Percentiles rank a stretch among this genome's conserved stretches.
Evolutionary conservation across 2,888 invertebrate genomes (phyloP).

Genomic region (Bombyx huttoni): DNA sequence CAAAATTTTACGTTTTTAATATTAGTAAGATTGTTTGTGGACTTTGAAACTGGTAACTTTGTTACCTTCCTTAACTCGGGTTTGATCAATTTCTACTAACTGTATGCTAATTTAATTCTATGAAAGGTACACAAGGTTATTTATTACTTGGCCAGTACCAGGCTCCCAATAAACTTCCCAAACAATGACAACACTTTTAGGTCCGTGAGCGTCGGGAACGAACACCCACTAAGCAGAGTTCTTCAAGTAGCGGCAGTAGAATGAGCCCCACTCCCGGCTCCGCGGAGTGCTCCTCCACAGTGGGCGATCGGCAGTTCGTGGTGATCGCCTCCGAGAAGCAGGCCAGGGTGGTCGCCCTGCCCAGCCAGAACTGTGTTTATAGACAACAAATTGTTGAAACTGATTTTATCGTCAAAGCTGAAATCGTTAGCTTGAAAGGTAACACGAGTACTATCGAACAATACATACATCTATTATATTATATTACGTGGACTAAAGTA

Average conservation of each 20-base stretch:
- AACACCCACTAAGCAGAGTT: conserved; percentile 76
- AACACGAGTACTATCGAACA: neutral
- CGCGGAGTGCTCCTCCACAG: conserved; percentile 30
- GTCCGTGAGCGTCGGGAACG: conserved; percentile 56
- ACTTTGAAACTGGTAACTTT: too few species aligned
- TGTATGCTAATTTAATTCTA: too few species aligned
- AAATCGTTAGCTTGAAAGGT: conserved; percentile 94
- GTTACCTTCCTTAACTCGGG: too few species aligned
- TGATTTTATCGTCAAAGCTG: conserved; percentile 94
- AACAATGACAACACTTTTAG: conserved; percentile 13
- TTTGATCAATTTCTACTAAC: too few species aligned
- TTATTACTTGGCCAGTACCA: too few species aligned
- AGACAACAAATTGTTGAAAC: conserved; percentile 93
- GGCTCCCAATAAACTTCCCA: too few species aligned
- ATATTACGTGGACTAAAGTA: too few species aligned
- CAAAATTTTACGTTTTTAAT: too few species aligned
- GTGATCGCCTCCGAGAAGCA: conserved; percentile 96
- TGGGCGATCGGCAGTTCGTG: conserved; percentile 89
- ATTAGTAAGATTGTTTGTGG: too few species aligned
- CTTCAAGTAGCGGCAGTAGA: conserved; percentile 73
- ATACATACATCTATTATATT: too few species aligned
- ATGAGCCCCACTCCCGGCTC: conserved; percentile 82
- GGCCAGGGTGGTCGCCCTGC: conserved; percentile 92
- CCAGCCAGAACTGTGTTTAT: conserved; percentile 95
- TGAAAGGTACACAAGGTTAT: too few species aligned